These are phyloP conservation scores for Tetanocera ferruginea DNA, from an alignment of 2,888 invertebrate genomes.

Conservation along the genomic window DNA sequence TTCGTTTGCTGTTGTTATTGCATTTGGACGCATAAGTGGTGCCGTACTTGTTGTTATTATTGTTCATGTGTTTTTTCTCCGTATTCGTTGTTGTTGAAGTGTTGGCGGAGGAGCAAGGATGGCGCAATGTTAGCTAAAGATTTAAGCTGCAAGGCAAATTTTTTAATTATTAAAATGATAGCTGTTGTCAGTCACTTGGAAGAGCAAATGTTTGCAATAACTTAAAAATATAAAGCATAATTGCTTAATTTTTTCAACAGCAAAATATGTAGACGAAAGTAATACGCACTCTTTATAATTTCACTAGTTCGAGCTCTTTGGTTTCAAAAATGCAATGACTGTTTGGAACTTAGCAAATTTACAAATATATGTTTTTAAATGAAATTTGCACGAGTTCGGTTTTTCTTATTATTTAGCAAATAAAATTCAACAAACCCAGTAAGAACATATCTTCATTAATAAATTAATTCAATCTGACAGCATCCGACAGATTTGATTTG, in stretches of 20 bases:
- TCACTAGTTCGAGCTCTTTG: neutral
- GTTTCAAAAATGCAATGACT: neutral
- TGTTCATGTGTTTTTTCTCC: neutral
- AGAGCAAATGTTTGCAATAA: constrained; percentile 21
- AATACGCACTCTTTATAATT: no score
- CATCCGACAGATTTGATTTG: no score
- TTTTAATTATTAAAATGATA: constrained; percentile 26
- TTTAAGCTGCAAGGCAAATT: constrained; percentile 16
- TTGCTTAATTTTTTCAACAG: neutral
- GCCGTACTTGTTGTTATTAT: neutral
- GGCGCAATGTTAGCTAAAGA: constrained; percentile 6
- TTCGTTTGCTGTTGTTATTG: constrained; percentile 35
- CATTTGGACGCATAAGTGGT: constrained; percentile 35
- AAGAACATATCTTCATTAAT: no score
- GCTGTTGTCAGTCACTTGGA: constrained; percentile 33
- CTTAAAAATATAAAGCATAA: neutral
- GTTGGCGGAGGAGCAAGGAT: neutral
- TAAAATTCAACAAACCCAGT: no score
- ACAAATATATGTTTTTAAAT: neutral
- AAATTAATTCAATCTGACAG: no score
- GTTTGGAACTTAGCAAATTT: neutral
- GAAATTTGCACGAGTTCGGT: no score
- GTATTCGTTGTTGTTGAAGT: neutral
- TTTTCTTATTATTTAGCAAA: no score
- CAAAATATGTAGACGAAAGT: neutral